phyloP scores from a whole-genome alignment of 2,888 invertebrate genomes.

The Halocaridina rubra region DNA sequence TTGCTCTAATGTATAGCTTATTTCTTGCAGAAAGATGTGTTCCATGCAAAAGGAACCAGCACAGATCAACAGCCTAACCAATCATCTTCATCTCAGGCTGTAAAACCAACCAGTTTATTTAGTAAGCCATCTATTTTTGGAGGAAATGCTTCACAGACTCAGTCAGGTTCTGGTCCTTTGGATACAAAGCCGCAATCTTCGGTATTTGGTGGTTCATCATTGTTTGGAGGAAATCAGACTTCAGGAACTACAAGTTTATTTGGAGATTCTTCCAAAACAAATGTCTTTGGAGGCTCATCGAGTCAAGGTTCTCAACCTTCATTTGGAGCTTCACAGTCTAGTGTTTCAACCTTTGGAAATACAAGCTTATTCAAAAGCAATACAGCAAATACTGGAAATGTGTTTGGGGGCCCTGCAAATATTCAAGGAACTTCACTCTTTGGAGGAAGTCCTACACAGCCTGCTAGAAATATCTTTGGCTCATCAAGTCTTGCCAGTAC shows the following conservation, averaged over 20 bases:
- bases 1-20: neutral
- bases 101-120: neutral
- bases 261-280: neutral
- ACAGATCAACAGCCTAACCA: neutral
- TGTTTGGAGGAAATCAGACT: slow-evolving; percentile 35
- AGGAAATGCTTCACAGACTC: neutral
- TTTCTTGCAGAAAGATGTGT: neutral
- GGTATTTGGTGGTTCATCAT: neutral
- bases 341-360: neutral
- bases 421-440: slow-evolving; percentile 11
- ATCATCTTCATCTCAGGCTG: neutral
- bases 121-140: neutral
- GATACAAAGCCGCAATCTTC: slow-evolving; percentile 19
- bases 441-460: slow-evolving; percentile 1
- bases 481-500: neutral
- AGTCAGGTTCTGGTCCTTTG: slow-evolving; percentile 3
- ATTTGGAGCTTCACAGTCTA: slow-evolving; percentile 8
- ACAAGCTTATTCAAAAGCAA: neutral
- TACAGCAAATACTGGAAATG: neutral
- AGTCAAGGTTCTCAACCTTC: neutral
- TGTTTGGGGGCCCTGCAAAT: slow-evolving; percentile 21
- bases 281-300: slow-evolving; percentile 30
- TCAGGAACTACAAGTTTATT: slow-evolving; percentile 11
- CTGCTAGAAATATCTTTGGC: neutral
- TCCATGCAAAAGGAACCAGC: neutral